These are phyloP conservation scores for Ornithorhynchus anatinus DNA, from an alignment of 2,113 vertebrate genomes.

Conservation along the genomic window DNA sequence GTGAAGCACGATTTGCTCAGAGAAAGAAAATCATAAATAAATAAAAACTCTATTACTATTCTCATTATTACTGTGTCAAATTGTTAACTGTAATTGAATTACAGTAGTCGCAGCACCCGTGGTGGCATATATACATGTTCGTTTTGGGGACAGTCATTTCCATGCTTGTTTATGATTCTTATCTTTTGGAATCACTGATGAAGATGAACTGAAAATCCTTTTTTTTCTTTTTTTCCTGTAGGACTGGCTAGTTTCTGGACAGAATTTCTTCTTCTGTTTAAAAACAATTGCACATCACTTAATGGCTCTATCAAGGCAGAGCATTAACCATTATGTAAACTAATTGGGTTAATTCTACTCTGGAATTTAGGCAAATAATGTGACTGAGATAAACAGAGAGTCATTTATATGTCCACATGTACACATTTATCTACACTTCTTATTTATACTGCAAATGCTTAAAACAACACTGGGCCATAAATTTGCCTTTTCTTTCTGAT, in stretches of 20 bases:
- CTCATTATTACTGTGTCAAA: background rate
- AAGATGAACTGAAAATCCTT: background rate
- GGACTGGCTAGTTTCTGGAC: constrained; percentile 8
- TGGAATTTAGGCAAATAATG: constrained; percentile 70
- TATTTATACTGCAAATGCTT: constrained; percentile 80
- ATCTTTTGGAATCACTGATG: background rate
- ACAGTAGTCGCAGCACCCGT: background rate
- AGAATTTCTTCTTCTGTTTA: constrained; percentile 2
- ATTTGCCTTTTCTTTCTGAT: constrained; percentile 70
- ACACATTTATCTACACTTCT: constrained; percentile 74
- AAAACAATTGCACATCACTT: constrained; percentile 25
- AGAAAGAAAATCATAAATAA: background rate
- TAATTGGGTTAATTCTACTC: constrained; percentile 64
- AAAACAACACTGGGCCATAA: constrained; percentile 77
- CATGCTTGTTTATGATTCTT: background rate
- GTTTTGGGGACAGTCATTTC: constrained; percentile 8
- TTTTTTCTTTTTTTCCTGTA: background rate
- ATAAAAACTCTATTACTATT: background rate
- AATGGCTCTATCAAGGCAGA: constrained; percentile 50
- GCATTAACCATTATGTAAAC: constrained; percentile 65
- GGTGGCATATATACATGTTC: no score
- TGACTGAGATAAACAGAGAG: constrained; percentile 73
- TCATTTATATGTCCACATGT: constrained; percentile 63
- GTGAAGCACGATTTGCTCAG: constrained; percentile 14
- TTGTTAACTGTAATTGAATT: constrained; percentile 5